Evolutionary conservation across 2,888 invertebrate genomes (phyloP).

Genomic region (Lomographa bimaculata): DNA sequence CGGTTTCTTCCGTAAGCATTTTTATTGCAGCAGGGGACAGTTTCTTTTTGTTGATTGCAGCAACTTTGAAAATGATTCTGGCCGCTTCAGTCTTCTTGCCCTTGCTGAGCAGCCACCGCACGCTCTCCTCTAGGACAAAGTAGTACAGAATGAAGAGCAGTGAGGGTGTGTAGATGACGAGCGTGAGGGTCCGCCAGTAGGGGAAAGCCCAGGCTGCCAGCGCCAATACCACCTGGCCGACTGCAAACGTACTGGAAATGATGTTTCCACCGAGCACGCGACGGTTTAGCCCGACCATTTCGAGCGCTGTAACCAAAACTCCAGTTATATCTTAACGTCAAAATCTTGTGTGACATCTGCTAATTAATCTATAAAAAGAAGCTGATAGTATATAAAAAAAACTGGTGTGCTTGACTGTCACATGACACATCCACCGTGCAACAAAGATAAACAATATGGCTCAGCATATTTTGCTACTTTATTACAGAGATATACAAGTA

Average conservation of each 20-base stretch:
- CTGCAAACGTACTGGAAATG: constrained; percentile 85
- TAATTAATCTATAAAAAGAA: too few species aligned
- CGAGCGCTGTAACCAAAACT: constrained; percentile 87
- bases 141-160: constrained; percentile 84
- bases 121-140: constrained; percentile 86
- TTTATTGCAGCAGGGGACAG: constrained; percentile 57
- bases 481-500: too few species aligned
- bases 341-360: too few species aligned
- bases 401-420: too few species aligned
- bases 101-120: constrained; percentile 88
- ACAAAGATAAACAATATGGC: too few species aligned
- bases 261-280: constrained; percentile 87
- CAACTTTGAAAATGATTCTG: constrained; percentile 75
- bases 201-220: constrained; percentile 85
- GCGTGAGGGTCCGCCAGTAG: constrained; percentile 86
- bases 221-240: constrained; percentile 86
- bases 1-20: constrained; percentile 36
- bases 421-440: too few species aligned
- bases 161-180: constrained; percentile 85
- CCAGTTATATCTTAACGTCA: too few species aligned
- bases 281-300: constrained; percentile 86
- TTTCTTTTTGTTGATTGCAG: constrained; percentile 66
- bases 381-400: too few species aligned
- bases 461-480: too few species aligned
- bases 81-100: constrained; percentile 79